These are phyloP conservation scores for Pagetopsis macropterus DNA, from an alignment of 2,797 vertebrate species.

Conservation along the genomic window DNA sequence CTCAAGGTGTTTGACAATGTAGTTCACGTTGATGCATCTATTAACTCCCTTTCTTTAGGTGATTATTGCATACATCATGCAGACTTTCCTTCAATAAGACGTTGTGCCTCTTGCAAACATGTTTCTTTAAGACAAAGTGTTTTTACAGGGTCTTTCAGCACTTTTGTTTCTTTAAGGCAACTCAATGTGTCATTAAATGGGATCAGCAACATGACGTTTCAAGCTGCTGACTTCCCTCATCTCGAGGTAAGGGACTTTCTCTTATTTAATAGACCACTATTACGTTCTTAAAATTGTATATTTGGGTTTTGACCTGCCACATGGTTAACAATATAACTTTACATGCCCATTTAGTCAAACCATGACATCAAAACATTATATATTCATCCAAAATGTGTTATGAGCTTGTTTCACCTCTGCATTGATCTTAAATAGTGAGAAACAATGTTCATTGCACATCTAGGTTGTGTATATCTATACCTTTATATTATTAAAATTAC, in stretches of 20 bases:
- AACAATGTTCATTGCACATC: background rate
- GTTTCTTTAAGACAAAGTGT: background rate
- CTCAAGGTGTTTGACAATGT: conserved; percentile 76
- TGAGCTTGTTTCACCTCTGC: background rate
- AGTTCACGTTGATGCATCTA: conserved; percentile 75
- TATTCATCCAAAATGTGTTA: background rate
- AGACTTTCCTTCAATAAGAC: background rate
- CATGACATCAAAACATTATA: background rate
- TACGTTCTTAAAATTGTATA: background rate
- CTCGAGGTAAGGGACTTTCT: conserved; percentile 82
- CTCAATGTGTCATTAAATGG: conserved; percentile 87
- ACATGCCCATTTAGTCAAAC: background rate
- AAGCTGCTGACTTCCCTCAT: conserved; percentile 81
- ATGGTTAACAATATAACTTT: background rate
- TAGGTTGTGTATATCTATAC: background rate
- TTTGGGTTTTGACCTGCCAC: background rate
- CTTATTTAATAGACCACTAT: background rate
- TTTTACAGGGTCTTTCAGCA: conserved; percentile 82
- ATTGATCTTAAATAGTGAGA: background rate
- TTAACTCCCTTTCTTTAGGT: conserved; percentile 81
- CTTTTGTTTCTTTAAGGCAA: conserved; percentile 84
- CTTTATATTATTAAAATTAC: too few species aligned
- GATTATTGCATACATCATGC: conserved; percentile 17
- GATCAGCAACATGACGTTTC: conserved; percentile 78
- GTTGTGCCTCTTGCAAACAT: background rate